Evolutionary conservation across 2,888 invertebrate genomes (phyloP), one percentile per base, ranked within the genome.

Genomic region (Ophonus ardosiacus): DNA sequence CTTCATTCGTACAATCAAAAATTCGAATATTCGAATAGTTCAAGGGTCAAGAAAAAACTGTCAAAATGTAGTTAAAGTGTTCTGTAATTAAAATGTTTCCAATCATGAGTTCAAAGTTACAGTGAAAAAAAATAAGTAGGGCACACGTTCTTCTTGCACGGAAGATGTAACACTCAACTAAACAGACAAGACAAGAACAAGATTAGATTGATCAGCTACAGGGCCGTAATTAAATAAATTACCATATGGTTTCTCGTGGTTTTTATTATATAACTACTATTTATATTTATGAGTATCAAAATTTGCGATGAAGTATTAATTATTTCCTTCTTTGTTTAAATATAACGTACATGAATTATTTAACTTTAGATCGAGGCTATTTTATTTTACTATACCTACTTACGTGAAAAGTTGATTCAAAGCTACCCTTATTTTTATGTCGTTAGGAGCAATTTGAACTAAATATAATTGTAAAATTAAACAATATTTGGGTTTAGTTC

Each of bases 131-230:
- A 56, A 31, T 78, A 78, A 57, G 57, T 78, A 78, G 78, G 78
- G 15, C 78, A 78, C 71, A 74, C 43, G 71, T 57, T 57, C 78
- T 57, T 57, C 78, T 57, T 57, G 78, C 78, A 78, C 78, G 78
- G 78, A 78, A 78, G 78, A 78, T 24, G 71, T 74, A 74, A 74
- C 71, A 74, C 40, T 40, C 43, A 15, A 17, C 71, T 74, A 43
- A 74, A 74, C 71, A 43, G 71, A 74, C 57, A 56, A 76, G 76
- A 76, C 76, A 78, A 74, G 31, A 78, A 78, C 18, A 57, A 78
- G 57, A 78, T 13, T 24, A 78, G 78, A 78, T 78, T 57, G 78
- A 78, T 78, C 57, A 57, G 56, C 24, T 57, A 24, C 56, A 78
- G 78, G 78, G n/a, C 78, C 13, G 78, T 43, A 74, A 68, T 74